phyloP scores from a whole-genome alignment of 2,113 vertebrate species.

The Phrynocephalus versicolor region DNA sequence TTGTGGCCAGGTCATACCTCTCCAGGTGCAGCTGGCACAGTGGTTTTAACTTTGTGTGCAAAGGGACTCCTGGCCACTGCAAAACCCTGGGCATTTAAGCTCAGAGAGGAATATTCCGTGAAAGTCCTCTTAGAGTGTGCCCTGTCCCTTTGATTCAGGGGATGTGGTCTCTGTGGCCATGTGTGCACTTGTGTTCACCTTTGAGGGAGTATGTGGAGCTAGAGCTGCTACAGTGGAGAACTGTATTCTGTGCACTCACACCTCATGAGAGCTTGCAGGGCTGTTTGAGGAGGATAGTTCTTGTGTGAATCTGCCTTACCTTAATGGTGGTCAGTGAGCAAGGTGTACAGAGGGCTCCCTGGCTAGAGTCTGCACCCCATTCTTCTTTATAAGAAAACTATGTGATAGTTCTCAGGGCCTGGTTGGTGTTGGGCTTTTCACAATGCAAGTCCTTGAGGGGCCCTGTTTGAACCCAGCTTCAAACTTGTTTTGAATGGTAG shows the following conservation, averaged over 20 bases:
- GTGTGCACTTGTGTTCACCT: background rate
- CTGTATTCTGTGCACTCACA: background rate
- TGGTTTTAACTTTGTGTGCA: too few relatives aligned
- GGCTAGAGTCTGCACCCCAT: background rate
- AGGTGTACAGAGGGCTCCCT: background rate
- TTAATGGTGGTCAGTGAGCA: background rate
- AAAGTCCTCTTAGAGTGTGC: background rate
- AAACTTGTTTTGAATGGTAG: too few relatives aligned
- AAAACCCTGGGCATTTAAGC: background rate
- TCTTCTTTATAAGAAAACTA: background rate
- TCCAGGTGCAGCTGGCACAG: too few relatives aligned
- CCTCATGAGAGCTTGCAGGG: too few relatives aligned
- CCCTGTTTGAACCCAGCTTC: background rate
- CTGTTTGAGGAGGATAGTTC: background rate
- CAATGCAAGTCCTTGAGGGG: background rate
- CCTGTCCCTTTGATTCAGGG: background rate
- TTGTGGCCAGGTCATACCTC: too few relatives aligned
- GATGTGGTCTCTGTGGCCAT: background rate
- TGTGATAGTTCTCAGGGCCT: background rate
- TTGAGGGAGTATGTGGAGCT: background rate
- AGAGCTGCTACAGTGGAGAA: background rate
- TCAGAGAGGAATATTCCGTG: background rate
- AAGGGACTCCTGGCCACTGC: background rate
- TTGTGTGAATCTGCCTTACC: background rate
- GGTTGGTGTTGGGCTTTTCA: background rate